Conservation (phyloP, 2,113 vertebrate genomes). For the Hepsetus odoe region DNA sequence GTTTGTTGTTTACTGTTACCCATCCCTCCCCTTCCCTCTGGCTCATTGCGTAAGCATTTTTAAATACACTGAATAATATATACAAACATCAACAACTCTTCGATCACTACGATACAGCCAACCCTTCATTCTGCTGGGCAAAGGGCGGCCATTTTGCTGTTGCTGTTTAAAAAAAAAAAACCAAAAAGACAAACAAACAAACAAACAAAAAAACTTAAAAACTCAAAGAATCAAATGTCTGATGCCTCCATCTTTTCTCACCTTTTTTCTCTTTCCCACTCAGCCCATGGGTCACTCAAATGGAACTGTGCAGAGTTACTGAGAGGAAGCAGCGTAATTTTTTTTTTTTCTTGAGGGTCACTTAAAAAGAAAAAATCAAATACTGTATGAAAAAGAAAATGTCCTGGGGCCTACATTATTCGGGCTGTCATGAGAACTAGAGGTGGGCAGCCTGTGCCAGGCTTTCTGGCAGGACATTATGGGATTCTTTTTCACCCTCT, state of each 20-base stretch:
- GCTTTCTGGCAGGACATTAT: conserved; percentile 27
- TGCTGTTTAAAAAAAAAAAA: conserved; percentile 23
- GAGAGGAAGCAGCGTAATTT: conserved; percentile 20
- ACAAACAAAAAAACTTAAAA: not conserved
- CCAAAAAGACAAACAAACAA: conserved; percentile 17
- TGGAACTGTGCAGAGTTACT: conserved; percentile 16
- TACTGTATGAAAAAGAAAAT: conserved; percentile 40
- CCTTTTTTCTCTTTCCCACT: not conserved
- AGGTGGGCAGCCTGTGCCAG: conserved; percentile 41
- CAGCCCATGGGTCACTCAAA: conserved; percentile 24
- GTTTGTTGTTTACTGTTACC: conserved; percentile 7
- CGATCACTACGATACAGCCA: conserved; percentile 53
- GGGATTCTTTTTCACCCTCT: conserved; percentile 26
- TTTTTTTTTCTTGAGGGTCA: conserved; percentile 10
- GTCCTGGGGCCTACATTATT: conserved; percentile 9
- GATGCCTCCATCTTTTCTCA: not conserved
- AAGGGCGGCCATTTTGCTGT: not conserved
- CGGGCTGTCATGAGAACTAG: conserved; percentile 30
- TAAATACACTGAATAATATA: conserved; percentile 72
- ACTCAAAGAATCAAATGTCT: not conserved
- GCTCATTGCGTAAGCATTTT: conserved; percentile 60
- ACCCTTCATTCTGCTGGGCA: conserved; percentile 22
- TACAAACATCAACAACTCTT: conserved; percentile 64
- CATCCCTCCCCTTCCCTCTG: conserved; percentile 32
- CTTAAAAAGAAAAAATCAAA: conserved; percentile 43